Percentiles rank a stretch among this genome's conserved stretches.
Conservation (phyloP, 2,113 vertebrate genomes). For the Perca flavescens region DNA sequence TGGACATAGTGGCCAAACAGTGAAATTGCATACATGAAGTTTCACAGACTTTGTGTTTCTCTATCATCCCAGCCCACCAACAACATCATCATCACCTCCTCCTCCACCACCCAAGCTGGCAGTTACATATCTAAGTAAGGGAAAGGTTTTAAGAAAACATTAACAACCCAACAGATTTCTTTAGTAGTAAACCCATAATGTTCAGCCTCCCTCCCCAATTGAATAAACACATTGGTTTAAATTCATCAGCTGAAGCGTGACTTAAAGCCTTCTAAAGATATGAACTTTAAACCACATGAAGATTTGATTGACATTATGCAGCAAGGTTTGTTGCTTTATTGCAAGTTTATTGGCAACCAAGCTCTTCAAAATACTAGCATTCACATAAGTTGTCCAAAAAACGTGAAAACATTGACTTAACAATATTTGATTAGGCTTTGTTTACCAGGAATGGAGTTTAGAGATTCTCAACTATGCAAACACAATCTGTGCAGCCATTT, state of each 20-base stretch:
- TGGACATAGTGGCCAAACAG: too few species aligned
- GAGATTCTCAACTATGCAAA: slow-evolving; percentile 11
- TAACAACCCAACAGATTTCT: not conserved
- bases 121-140: slow-evolving; percentile 33
- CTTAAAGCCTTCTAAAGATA: not conserved
- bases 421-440: slow-evolving; percentile 4
- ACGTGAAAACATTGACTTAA: not conserved
- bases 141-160: not conserved
- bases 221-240: not conserved
- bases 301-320: not conserved
- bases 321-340: not conserved
- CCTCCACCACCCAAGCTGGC: slow-evolving; percentile 47
- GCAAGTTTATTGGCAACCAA: slow-evolving; percentile 3
- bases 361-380: not conserved
- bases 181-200: not conserved
- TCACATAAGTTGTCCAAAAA: not conserved
- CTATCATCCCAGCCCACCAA: not conserved
- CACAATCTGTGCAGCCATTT: not conserved
- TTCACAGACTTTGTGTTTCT: not conserved
- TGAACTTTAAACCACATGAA: not conserved
- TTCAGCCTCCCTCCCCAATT: not conserved
- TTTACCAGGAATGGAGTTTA: slow-evolving; percentile 7
- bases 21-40: not conserved
- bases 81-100: slow-evolving; percentile 16
- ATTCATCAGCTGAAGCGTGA: not conserved